Conservation (phyloP, 2,113 vertebrate species). For the Donacobius atricapilla region DNA sequence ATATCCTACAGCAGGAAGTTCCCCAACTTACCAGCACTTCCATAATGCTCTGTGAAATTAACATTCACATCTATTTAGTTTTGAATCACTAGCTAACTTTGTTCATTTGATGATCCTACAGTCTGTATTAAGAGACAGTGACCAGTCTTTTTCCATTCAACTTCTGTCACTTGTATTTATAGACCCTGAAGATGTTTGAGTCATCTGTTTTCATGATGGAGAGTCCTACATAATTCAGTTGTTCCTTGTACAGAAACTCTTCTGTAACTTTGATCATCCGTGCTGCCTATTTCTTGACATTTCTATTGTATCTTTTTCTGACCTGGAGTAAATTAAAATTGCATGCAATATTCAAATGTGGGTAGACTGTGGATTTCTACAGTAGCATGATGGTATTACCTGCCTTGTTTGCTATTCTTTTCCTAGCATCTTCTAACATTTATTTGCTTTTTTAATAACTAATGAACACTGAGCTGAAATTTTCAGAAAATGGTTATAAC, state of each 20-base stretch:
- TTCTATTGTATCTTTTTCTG: not conserved
- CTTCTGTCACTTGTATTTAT: not conserved
- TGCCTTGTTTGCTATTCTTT: not conserved
- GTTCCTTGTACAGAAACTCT: not conserved
- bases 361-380: not conserved
- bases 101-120: not conserved
- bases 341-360: not conserved
- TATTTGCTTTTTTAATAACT: not conserved
- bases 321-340: not conserved
- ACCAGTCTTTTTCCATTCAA: not conserved
- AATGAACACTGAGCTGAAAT: not conserved
- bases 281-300: not conserved
- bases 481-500: not conserved
- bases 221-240: conserved; percentile 14
- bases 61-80: not conserved
- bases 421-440: not conserved
- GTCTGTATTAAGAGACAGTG: not conserved
- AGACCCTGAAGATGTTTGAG: not conserved
- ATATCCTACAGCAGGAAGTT: not conserved
- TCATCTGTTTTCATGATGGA: not conserved
- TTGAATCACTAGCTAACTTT: not conserved
- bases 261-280: conserved; percentile 17
- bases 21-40: not conserved
- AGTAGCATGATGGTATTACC: not conserved
- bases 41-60: not conserved